Conservation (phyloP, 2,113 vertebrate genomes). For the Eclectus roratus region DNA sequence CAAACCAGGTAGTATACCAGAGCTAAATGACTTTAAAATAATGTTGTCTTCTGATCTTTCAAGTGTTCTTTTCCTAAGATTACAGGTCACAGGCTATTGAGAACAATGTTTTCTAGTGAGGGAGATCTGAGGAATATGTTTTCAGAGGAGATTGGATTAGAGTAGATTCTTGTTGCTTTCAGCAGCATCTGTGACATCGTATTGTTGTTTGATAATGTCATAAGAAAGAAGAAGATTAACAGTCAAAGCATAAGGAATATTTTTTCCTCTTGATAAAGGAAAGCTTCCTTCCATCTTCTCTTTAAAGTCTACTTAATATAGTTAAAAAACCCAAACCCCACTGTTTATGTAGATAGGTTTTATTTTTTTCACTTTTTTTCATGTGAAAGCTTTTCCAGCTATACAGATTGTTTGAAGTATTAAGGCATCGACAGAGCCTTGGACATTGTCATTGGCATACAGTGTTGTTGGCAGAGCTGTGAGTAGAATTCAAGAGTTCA, state of each 20-base stretch:
- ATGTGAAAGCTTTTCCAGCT: background rate
- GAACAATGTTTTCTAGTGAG: background rate
- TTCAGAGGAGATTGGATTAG: background rate
- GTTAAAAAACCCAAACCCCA: rapidly evolving
- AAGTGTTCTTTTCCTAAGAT: background rate
- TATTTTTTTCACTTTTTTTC: background rate
- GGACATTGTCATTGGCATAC: rapidly evolving
- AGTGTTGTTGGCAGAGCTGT: background rate
- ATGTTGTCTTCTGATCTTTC: background rate
- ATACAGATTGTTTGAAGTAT: background rate
- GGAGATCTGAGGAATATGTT: background rate
- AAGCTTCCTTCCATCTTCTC: background rate
- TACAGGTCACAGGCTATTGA: background rate
- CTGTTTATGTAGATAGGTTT: background rate
- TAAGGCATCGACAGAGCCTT: background rate
- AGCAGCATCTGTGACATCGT: background rate
- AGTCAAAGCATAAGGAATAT: background rate
- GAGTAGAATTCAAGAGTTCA: background rate
- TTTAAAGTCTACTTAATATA: background rate
- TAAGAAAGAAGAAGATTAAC: background rate
- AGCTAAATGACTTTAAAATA: background rate
- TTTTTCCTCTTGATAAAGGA: background rate
- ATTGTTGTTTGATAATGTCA: background rate
- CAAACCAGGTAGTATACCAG: background rate
- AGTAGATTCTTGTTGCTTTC: background rate